These are phyloP conservation scores for Oxyruncus cristatus DNA, from an alignment of 2,113 vertebrate genomes.

Conservation along the genomic window DNA sequence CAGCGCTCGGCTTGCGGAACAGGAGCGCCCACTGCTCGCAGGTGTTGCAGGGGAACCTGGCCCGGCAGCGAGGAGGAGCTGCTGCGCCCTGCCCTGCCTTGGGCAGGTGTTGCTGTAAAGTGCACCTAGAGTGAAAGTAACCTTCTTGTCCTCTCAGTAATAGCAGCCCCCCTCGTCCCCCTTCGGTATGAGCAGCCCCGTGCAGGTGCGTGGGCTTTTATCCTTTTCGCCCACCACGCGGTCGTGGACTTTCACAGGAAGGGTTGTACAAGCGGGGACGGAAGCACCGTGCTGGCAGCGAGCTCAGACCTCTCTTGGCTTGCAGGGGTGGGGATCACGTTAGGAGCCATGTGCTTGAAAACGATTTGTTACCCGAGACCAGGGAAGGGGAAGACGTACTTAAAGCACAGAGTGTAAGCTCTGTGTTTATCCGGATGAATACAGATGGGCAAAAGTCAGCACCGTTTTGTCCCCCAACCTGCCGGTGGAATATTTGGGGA, in stretches of 20 bases:
- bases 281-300: fast-evolving
- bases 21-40: neutral
- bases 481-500: neutral
- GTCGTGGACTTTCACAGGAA: fast-evolving
- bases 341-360: neutral
- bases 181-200: neutral
- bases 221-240: fast-evolving
- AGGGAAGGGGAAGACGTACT: neutral
- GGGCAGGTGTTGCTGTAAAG: too few species aligned
- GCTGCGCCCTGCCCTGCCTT: neutral
- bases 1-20: neutral
- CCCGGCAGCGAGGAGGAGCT: neutral
- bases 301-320: neutral
- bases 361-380: neutral
- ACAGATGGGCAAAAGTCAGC: too few species aligned
- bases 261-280: fast-evolving
- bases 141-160: fast-evolving
- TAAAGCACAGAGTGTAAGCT: neutral
- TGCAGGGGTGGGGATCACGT: fast-evolving
- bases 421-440: too few species aligned
- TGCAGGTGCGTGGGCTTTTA: too few species aligned
- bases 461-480: fast-evolving
- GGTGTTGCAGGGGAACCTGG: neutral
- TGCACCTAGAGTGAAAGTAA: fast-evolving
- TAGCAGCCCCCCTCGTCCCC: neutral